Base-by-base conservation (phyloP, 2,888 invertebrate genomes). In the Ametastegia equiseti region DNA sequence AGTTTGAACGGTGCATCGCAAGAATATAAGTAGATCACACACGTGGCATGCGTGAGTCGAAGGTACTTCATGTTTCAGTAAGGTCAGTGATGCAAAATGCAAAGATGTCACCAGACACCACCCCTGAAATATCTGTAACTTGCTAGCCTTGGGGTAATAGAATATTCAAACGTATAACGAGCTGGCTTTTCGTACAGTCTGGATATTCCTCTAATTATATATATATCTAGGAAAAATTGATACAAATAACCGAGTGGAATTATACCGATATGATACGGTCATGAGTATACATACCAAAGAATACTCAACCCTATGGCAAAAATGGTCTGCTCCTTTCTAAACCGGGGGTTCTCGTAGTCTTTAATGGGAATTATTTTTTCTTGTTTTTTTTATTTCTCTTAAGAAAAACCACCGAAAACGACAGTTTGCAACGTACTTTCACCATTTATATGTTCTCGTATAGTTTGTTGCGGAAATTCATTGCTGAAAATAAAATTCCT, bases 31-130 rank as follows among this genome's bases (percentile, higher is more conserved):
- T 67, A 39, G 65, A 39, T 67, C 65, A 39, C 39, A 39, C 36
- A 75, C 73, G 27, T 54, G 75, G 15, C 36, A 75, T 75, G 19
- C 33, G 36, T 11, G 15, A 75, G 54, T 75, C 75, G 75, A 75
- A 75, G 19, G n/a, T 75, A 27, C 9, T 75, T 19, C 75, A 75
- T 36, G 30, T 54, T 75, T 75, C 54, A 75, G 33, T 36, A 54
- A 75, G 75, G 75, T 54, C 75, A 36, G 36, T 27, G 7, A 75
- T 75, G 75, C 23, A 75, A 54, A 54, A 75, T 75, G 15, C 50
- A 75, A 71, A 47, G 71, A 71, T 71, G 71, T 71, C 71, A 47
- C 71, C 45, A 47, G 71, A 71, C 71, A 67, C 39, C 15, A 67
- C 0, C 7, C 19, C 5, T 39, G 1, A 19, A 36, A 67, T 67